Conservation (phyloP, 2,113 vertebrate genomes). For the Meleagris gallopavo region DNA sequence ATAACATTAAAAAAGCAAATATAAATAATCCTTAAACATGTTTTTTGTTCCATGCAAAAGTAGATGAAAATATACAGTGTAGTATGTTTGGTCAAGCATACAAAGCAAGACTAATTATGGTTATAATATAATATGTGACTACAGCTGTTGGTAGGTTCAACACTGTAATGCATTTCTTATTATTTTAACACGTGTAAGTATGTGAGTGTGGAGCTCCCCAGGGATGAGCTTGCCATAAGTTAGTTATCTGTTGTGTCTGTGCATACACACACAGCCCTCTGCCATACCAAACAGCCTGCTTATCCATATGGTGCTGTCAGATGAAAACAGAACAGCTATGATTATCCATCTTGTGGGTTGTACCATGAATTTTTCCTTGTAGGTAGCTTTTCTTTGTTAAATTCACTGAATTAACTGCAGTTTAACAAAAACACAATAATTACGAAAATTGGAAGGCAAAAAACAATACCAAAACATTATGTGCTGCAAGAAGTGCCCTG, state of each 20-base stretch:
- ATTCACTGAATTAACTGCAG: background rate
- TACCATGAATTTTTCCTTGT: background rate
- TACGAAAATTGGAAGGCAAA: background rate
- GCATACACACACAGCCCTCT: background rate
- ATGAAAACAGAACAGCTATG: background rate
- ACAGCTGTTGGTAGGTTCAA: background rate
- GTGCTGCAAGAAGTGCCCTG: background rate
- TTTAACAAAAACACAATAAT: background rate
- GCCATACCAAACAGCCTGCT: background rate
- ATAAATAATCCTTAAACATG: background rate
- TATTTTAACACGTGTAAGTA: background rate
- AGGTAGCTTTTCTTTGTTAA: background rate
- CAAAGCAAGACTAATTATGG: background rate
- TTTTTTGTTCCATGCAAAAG: background rate
- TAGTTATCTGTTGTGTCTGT: background rate
- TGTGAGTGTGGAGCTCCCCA: background rate
- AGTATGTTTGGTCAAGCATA: background rate
- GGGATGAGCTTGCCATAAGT: background rate
- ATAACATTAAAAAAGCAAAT: no score
- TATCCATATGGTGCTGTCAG: background rate
- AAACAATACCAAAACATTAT: background rate
- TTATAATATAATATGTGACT: background rate
- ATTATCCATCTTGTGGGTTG: background rate
- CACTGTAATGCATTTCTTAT: background rate
- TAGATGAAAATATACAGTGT: background rate